Evolutionary conservation across 2,797 vertebrate genomes (phyloP).

Genomic region (Urosaurus nigricauda): DNA sequence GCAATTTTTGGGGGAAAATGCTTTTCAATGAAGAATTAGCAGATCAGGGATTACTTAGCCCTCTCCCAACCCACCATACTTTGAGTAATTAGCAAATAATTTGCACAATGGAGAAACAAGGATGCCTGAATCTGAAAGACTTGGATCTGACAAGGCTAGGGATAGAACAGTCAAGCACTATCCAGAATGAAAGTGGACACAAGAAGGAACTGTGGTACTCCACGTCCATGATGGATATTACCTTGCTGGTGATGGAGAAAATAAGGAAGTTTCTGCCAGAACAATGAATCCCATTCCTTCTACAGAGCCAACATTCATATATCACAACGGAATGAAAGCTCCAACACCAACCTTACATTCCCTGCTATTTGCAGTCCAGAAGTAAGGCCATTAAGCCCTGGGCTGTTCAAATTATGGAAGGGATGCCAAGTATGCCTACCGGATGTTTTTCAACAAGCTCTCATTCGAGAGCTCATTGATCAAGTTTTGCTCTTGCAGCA

Average conservation of each 20-base stretch:
- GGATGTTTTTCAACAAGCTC: conserved; percentile 48
- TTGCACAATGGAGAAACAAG: background rate
- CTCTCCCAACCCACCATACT: background rate
- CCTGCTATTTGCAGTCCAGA: conserved; percentile 1
- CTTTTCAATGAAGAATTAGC: background rate
- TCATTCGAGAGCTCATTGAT: conserved; percentile 38
- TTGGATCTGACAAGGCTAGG: background rate
- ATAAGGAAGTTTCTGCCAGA: background rate
- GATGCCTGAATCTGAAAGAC: background rate
- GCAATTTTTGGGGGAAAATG: background rate
- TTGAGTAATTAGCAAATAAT: background rate
- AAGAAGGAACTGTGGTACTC: background rate
- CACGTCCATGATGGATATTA: background rate
- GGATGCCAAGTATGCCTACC: conserved; percentile 41
- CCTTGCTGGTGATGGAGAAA: background rate
- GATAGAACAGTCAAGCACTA: background rate
- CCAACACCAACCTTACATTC: background rate
- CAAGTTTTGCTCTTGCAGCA: conserved; percentile 24
- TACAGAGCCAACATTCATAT: conserved; percentile 37
- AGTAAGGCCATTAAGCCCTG: conserved; percentile 36
- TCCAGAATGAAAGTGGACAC: background rate
- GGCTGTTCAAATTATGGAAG: conserved; percentile 27
- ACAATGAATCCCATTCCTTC: conserved; percentile 34
- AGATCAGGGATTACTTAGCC: too few species aligned
- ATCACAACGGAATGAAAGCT: conserved; percentile 42